Conservation (phyloP, 2,888 invertebrate genomes). For the Flexamia atlantica region DNA sequence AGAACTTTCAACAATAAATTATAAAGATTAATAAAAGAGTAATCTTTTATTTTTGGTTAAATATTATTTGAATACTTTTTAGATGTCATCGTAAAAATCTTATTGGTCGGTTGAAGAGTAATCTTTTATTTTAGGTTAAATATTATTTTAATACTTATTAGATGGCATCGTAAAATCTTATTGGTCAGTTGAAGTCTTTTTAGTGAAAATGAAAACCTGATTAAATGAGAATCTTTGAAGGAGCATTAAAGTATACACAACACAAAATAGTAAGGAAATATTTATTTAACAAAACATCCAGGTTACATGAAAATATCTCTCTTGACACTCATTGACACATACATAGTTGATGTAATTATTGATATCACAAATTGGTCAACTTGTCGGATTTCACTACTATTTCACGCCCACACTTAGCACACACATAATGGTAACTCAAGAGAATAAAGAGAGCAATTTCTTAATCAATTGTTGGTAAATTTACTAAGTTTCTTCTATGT, state of each 20-base stretch:
- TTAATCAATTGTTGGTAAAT: background rate
- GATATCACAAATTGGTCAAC: slow-evolving; percentile 42
- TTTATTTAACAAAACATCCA: slow-evolving; percentile 31
- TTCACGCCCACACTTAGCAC: slow-evolving; percentile 9
- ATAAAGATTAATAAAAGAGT: too few species aligned
- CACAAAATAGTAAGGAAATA: slow-evolving; percentile 9
- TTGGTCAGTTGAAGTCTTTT: too few species aligned
- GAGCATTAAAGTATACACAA: background rate
- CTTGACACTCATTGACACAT: slow-evolving; percentile 28
- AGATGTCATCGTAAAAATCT: too few species aligned
- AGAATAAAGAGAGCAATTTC: background rate
- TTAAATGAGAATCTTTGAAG: background rate
- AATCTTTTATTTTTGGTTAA: too few species aligned
- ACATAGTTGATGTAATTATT: background rate
- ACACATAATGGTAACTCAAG: slow-evolving; percentile 17
- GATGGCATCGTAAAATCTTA: too few species aligned
- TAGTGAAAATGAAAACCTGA: too few species aligned
- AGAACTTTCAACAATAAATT: too few species aligned
- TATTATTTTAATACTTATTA: too few species aligned
- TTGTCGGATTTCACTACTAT: background rate
- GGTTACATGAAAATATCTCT: slow-evolving; percentile 41
- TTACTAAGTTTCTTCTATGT: background rate
- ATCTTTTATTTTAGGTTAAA: too few species aligned
- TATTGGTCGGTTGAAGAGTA: too few species aligned
- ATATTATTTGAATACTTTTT: too few species aligned